Conservation (phyloP, 2,888 invertebrate species). For the Eugnorisma glareosa region DNA sequence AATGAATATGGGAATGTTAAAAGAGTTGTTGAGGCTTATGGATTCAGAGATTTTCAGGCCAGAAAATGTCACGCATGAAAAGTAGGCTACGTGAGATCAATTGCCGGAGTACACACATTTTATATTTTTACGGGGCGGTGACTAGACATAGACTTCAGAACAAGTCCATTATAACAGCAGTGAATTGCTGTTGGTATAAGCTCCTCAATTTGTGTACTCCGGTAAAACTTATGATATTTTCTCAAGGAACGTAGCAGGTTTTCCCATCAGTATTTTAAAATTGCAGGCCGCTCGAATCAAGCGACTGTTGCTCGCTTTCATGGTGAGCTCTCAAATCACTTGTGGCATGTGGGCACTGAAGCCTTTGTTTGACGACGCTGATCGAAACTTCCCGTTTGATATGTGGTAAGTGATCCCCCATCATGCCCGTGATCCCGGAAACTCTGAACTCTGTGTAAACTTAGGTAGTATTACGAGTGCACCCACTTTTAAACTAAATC, state of each 20-base stretch:
- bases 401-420: conserved; percentile 81
- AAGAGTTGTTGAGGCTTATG: conserved; percentile 78
- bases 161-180: neutral
- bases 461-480: neutral
- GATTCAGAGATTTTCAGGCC: conserved; percentile 79
- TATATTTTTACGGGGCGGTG: neutral
- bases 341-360: conserved; percentile 84
- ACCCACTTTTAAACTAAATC: neutral
- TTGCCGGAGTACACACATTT: conserved; percentile 27
- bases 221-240: neutral
- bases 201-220: conserved; percentile 38
- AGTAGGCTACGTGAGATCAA: conserved; percentile 68
- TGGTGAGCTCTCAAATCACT: conserved; percentile 83
- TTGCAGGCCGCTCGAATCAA: conserved; percentile 81
- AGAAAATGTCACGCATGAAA: conserved; percentile 74
- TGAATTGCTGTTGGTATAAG: neutral
- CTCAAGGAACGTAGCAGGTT: neutral
- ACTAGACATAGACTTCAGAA: neutral
- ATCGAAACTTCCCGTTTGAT: conserved; percentile 84
- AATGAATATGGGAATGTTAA: conserved; percentile 75
- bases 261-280: conserved; percentile 75
- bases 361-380: conserved; percentile 83
- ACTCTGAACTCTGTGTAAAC: neutral
- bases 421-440: neutral
- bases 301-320: conserved; percentile 79